Conservation (phyloP, 2,888 invertebrate genomes). For the Plemyria rubiginata region DNA sequence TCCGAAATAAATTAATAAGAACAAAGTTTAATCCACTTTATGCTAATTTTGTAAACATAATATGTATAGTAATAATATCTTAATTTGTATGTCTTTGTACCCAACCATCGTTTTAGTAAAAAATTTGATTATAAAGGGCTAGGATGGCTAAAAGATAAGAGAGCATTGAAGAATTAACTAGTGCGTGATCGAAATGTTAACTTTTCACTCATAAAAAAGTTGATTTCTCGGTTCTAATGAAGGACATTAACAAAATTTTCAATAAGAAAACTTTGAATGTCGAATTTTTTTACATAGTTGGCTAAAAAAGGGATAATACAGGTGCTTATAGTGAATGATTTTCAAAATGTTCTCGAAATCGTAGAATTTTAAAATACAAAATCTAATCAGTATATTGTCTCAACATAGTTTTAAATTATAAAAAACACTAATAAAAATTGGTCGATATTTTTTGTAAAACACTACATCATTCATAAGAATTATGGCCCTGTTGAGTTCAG, state of each 20-base stretch:
- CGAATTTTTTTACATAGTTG: constrained; percentile 40
- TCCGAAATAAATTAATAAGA: constrained; percentile 76
- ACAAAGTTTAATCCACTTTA: constrained; percentile 57
- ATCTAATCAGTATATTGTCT: constrained; percentile 50
- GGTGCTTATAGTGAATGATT: constrained; percentile 6
- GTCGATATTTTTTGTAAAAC: constrained; percentile 40
- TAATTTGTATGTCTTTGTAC: constrained; percentile 83
- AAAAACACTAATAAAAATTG: constrained; percentile 48
- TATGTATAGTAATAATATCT: constrained; percentile 79
- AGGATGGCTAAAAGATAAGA: constrained; percentile 59
- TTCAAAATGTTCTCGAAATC: constrained; percentile 1
- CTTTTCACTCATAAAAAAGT: constrained; percentile 76
- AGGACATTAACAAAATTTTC: constrained; percentile 76
- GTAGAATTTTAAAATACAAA: constrained; percentile 34
- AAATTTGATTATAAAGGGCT: constrained; percentile 56
- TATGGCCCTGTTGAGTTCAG: constrained; percentile 18
- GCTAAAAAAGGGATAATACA: constrained; percentile 16
- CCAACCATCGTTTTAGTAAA: constrained; percentile 69
- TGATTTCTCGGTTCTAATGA: constrained; percentile 56
- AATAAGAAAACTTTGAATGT: constrained; percentile 72
- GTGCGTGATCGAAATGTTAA: constrained; percentile 62
- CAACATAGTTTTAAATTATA: constrained; percentile 42
- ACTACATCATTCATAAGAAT: constrained; percentile 23
- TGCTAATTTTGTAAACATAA: constrained; percentile 73
- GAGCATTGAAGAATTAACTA: constrained; percentile 55